Percentiles rank a stretch among this genome's conserved stretches.
These are phyloP conservation scores for Hydropsyche tenuis DNA, from an alignment of 1,140 invertebrate genomes.

Conservation along the genomic window DNA sequence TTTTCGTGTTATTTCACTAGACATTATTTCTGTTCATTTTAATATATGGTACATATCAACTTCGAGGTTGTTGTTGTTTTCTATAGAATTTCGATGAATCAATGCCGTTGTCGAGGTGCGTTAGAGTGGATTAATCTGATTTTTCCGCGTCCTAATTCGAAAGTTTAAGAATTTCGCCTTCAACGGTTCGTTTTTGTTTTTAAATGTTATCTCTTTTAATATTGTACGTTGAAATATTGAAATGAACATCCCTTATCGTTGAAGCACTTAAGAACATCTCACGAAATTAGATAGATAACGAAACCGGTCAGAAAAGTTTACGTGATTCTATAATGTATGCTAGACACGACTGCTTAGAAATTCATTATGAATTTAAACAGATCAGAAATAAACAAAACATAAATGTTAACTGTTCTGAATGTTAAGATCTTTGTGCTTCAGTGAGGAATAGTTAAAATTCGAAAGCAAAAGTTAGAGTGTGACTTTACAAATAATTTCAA, in stretches of 20 bases:
- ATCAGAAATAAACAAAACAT: not conserved
- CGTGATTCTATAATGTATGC: not conserved
- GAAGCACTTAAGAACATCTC: not conserved
- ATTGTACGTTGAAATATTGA: not conserved
- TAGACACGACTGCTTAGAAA: not conserved
- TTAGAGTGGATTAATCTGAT: no score
- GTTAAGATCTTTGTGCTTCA: no score
- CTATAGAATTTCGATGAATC: no score
- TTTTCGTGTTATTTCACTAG: not conserved
- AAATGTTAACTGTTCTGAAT: not conserved
- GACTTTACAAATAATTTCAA: no score
- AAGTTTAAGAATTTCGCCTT: not conserved
- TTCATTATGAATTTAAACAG: not conserved
- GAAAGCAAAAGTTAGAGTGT: no score
- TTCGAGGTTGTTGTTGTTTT: no score
- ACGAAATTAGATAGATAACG: not conserved
- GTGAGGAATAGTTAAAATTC: no score
- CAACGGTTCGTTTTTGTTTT: not conserved
- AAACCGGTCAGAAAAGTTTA: not conserved
- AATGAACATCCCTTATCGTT: not conserved
- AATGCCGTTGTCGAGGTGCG: no score
- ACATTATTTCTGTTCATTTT: no score
- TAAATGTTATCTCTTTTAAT: not conserved
- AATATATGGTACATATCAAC: no score
- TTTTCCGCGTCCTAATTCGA: no score